These are phyloP conservation scores for Drosophila guanche DNA, from an alignment of 1,140 invertebrate species.

Conservation along the genomic window DNA sequence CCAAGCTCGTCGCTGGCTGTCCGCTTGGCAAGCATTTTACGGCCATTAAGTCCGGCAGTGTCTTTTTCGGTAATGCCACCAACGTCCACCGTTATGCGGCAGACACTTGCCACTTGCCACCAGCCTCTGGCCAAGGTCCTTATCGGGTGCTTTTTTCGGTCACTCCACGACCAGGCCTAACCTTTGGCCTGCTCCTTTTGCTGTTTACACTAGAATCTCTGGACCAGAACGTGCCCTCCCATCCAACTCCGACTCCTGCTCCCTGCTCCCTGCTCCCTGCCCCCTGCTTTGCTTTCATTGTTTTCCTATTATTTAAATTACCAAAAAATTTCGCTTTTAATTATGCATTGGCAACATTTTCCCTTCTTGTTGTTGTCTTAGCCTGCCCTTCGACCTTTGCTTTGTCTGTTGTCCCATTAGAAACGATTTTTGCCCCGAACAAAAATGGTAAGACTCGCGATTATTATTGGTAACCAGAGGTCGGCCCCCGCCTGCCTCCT, in stretches of 20 bases:
- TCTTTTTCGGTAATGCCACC: slow-evolving; percentile 28
- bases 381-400: neutral
- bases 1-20: slow-evolving; percentile 56
- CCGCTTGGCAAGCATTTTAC: slow-evolving; percentile 72
- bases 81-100: neutral
- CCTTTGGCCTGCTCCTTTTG: slow-evolving; percentile 23
- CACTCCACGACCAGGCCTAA: slow-evolving; percentile 31
- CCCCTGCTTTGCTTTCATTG: slow-evolving; percentile 36
- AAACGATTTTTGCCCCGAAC: slow-evolving; percentile 9
- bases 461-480: slow-evolving; percentile 14
- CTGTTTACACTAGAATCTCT: slow-evolving; percentile 70
- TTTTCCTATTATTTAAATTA: slow-evolving; percentile 77
- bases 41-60: slow-evolving; percentile 71
- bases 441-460: slow-evolving; percentile 11
- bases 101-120: too few relatives aligned
- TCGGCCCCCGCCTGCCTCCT: neutral
- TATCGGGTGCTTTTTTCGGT: slow-evolving; percentile 5
- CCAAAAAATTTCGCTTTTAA: slow-evolving; percentile 69
- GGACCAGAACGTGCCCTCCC: neutral
- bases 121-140: neutral
- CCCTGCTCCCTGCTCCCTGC: slow-evolving; percentile 2
- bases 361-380: slow-evolving; percentile 7
- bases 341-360: slow-evolving; percentile 60
- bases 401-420: slow-evolving; percentile 16
- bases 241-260: neutral